Evolutionary conservation across 2,797 vertebrate genomes (phyloP).

Genomic region (Hephaestus fuliginosus): DNA sequence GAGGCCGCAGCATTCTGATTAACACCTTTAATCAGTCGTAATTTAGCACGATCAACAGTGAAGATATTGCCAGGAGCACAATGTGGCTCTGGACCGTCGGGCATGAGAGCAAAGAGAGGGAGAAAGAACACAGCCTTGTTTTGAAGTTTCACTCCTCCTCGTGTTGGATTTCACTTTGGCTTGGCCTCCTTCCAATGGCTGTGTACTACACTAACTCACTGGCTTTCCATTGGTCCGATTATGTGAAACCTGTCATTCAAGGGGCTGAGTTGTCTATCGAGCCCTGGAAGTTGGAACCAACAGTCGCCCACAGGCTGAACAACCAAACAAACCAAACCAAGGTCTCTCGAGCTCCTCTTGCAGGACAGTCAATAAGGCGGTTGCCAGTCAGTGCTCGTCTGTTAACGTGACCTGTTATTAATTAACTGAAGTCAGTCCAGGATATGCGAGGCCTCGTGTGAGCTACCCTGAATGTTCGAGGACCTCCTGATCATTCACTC

Average conservation of each 20-base stretch:
- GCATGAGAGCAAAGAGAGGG: slow-evolving; percentile 5
- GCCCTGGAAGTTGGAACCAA: slow-evolving; percentile 28
- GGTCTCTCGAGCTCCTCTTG: slow-evolving; percentile 1
- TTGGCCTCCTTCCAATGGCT: slow-evolving; percentile 49
- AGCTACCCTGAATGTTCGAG: background rate
- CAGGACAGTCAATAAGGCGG: slow-evolving; percentile 10
- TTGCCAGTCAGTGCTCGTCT: background rate
- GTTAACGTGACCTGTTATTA: slow-evolving; percentile 28
- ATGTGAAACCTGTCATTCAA: slow-evolving; percentile 54
- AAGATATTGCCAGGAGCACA: slow-evolving; percentile 33
- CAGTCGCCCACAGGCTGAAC: slow-evolving; percentile 25
- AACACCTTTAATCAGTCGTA: slow-evolving; percentile 36
- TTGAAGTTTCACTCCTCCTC: slow-evolving; percentile 40
- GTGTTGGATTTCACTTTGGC: slow-evolving; percentile 55
- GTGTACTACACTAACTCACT: slow-evolving; percentile 37
- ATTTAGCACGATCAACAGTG: slow-evolving; percentile 31
- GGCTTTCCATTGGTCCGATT: slow-evolving; percentile 43
- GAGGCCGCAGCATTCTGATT: slow-evolving; percentile 1
- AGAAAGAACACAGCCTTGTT: slow-evolving; percentile 20
- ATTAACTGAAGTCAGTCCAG: slow-evolving; percentile 26
- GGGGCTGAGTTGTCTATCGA: slow-evolving; percentile 25
- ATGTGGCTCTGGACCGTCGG: slow-evolving; percentile 8
- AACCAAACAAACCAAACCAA: slow-evolving; percentile 22
- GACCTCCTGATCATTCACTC: slow-evolving; percentile 3
- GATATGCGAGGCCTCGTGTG: background rate